Base-by-base conservation (phyloP, 2,888 invertebrate genomes). In the Cheilosia scutellata region DNA sequence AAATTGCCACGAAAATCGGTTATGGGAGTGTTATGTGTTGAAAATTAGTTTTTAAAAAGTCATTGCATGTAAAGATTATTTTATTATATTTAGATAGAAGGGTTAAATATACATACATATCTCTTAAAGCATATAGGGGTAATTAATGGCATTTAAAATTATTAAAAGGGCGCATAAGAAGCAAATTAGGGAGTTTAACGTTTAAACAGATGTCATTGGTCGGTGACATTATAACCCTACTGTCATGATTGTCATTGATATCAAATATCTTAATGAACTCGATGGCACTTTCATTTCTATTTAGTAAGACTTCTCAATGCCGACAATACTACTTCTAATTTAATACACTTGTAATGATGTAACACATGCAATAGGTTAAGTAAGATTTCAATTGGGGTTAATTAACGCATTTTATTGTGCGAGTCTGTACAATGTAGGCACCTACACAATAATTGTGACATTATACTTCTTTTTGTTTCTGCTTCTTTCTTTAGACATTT, bases 311-410 rank as follows among this genome's bases (percentile, higher is more conserved):
- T 33, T 25, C 27, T 25, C 20, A 16, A 25, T 33, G 47, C 44
- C 57, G 62, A 62, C 29, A 31, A 31, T 47, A 16, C 5, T 47
- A 5, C 47, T n/a, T 60, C 31, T 78, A 78, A 83, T 78, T 79
- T 47, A 55, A 82, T 72, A 66, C 72, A 31, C 66, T 65, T 83
- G 33, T 57, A 55, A 71, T 40, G 9, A 20, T 63, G 63, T 53
- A 71, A 68, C 51, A 33, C 68, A 74, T 44, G 51, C 60, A 72
- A 74, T 49, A 66, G 82, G 83, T 83, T 78, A 83, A 78, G 47
- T 47, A 20, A 33, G 42, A 53, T 68, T 42, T 58, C 66, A 83
- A 83, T 78, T 74, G 83, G 57, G 63, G 78, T 78, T 63, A 83
- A 83, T 83, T 83, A 63, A 74, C 31, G 42, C 27, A 13, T 29